Base-by-base conservation (phyloP, 2,797 vertebrate species). In the Cephalopachus bancanus region DNA sequence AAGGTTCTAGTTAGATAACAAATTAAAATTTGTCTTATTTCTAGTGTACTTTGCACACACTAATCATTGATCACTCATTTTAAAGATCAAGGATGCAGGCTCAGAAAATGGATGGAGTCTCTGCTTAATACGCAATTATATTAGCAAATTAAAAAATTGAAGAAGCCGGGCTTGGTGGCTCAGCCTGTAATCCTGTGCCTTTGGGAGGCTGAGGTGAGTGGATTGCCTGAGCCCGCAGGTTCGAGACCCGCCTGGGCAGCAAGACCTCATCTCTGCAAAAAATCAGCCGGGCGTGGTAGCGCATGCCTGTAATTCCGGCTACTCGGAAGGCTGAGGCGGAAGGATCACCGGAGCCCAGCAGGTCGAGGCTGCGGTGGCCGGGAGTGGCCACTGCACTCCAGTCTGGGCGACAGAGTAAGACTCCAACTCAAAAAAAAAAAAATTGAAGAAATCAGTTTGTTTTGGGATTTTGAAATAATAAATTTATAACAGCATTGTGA, bases 11-110 rank as follows among this genome's bases (percentile, higher is more conserved):
- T 65, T 64, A 83, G 20, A 89, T 51, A 78, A 49, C 33, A 78
- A 44, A 71, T 69, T 80, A 53, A 81, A 92, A 97, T 76, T 53
- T 92, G 10, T 65, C 87, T 94, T 76, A 83, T 94, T 95, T 95
- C 62, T 33, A 53, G 59, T 37, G 67, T 80, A 81, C n/a, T 81
- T 84, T 26, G 24, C 10, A 86, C 19, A 92, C 17, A 51, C 7
- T 81, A 80, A 62, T 51, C 16, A 64, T 76, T 92, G 81, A 94
- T 79, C 57, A 93, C 7, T 87, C 80, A 71, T 85, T 89, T 89
- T 94, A 95, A 89, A 94, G 71, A 80, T 30, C 30, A 90, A 94
- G 74, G 60, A 96, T 92, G 62, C 37, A 89, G 37, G 72, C 19
- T 92, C 49, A 95, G 76, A 90, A 91, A 88, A 88, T 59, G n/a